Evolutionary conservation across 2,888 invertebrate genomes (phyloP), one percentile per base, ranked within the genome.

Genomic region (Napeogenes inachia): DNA sequence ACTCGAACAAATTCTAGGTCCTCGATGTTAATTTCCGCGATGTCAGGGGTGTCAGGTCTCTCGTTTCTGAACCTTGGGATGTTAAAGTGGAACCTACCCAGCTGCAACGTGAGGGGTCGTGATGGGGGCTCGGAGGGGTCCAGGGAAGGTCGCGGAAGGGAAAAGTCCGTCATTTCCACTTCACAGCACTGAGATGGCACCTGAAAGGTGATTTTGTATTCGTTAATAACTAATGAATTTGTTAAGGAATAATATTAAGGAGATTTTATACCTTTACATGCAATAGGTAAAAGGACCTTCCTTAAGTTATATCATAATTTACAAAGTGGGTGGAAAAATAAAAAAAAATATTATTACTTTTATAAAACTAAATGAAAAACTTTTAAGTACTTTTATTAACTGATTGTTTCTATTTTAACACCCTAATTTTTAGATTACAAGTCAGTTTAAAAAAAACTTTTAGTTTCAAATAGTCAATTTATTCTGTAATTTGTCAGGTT

Each of bases 11-110:
- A 81, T 55, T 87, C 87, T 0, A 88, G 47, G 4, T 86, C 85
- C 32, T 84, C 81, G 0, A 86, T 80, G 57, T 82, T 81, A 0
- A 85, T 76, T 54, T 87, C 89, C 0, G 85, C 82, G 0, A 89
- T 86, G 59, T 85, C 82, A 0, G 90, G 90, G 0, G 89, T 89
- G 68, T 85, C 89, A 0, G 90, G 89, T 0, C 89, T 65, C 59
- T 38, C 68, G 5, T 87, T 68, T 0, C 82, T 79, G 57, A 87
- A 78, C 4, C 85, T 67, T 0, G 88, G 87, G 12, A 89, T 76
- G 2, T 79, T 81, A 0, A 89, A 67, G 12, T 88, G 88, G 65
- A 89, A 87, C 10, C 88, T 68, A 1, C 88, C 89, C 2, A 90
- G 68, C 42, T 89, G 89, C 0, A 89, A 67, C 0, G 89, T 87